Conservation (phyloP, 2,113 vertebrate genomes). For the Gallinago undulata region DNA sequence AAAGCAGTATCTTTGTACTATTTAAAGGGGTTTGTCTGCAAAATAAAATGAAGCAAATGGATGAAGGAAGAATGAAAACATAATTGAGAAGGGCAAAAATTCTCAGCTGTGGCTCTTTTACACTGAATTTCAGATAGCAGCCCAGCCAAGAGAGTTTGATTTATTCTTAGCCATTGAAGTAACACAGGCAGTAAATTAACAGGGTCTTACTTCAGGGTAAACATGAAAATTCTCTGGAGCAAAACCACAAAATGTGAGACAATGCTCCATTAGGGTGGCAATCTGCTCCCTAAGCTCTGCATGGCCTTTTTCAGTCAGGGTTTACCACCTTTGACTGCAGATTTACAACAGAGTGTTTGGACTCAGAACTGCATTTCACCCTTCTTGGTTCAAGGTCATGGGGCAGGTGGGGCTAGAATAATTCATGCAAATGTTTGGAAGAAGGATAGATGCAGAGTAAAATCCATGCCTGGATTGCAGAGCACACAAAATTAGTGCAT, state of each 20-base stretch:
- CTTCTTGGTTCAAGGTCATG: background rate
- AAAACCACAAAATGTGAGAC: background rate
- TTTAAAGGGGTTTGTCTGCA: background rate
- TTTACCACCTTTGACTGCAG: background rate
- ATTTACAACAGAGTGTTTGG: background rate
- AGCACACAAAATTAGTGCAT: background rate
- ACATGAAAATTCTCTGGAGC: background rate
- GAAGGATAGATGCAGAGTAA: background rate
- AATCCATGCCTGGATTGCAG: background rate
- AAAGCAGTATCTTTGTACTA: background rate
- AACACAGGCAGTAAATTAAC: background rate
- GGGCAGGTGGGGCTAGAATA: background rate
- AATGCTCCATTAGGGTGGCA: background rate
- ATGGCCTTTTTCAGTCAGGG: background rate
- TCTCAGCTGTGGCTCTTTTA: background rate
- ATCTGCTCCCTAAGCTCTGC: background rate
- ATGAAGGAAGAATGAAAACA: background rate
- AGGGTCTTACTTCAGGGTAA: background rate
- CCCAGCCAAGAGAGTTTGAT: background rate
- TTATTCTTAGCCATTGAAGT: conserved; percentile 3
- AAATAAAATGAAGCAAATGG: background rate
- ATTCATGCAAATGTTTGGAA: background rate
- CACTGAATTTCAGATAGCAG: background rate
- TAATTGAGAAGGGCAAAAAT: background rate
- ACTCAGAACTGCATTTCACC: background rate